A percentile compares a stretch with the other conserved stretches of the same genome.
Evolutionary conservation across 2,113 vertebrate species (phyloP).

Genomic region (Cavia aperea): DNA sequence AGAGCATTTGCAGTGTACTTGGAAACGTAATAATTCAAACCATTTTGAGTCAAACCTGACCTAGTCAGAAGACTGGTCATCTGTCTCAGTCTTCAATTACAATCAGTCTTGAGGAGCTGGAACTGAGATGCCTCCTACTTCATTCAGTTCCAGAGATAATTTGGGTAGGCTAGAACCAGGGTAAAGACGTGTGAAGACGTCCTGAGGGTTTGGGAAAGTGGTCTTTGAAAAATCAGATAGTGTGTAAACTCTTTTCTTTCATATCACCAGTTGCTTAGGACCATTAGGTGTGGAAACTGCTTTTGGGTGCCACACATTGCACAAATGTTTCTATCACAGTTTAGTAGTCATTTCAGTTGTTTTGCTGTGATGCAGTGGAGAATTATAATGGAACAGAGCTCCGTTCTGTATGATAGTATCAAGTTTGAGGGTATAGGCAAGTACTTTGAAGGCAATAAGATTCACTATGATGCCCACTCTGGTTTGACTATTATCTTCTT

Average conservation of each 20-base stretch:
- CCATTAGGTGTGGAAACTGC: neutral
- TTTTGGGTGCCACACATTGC: constrained; percentile 26
- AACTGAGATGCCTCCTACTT: neutral
- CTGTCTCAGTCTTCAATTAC: constrained; percentile 40
- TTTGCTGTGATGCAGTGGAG: constrained; percentile 47
- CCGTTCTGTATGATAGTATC: too few species aligned
- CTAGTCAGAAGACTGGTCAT: constrained; percentile 21
- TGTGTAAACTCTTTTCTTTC: neutral
- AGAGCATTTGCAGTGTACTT: neutral
- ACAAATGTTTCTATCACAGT: constrained; percentile 20
- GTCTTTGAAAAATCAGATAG: neutral
- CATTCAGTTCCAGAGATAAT: constrained; percentile 20
- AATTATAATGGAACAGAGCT: constrained; percentile 48
- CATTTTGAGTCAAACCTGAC: neutral
- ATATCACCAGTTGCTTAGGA: neutral
- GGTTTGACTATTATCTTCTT: too few species aligned
- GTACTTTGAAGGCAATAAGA: too few species aligned
- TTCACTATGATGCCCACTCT: too few species aligned
- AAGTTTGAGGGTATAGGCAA: too few species aligned
- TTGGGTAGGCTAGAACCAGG: neutral
- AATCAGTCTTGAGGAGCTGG: neutral
- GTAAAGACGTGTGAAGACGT: neutral
- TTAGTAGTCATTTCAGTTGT: constrained; percentile 34
- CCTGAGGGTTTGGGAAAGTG: neutral
- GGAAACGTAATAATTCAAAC: constrained; percentile 7